Conservation (phyloP, 2,797 vertebrate genomes). For the Sebastolobus altivelis region DNA sequence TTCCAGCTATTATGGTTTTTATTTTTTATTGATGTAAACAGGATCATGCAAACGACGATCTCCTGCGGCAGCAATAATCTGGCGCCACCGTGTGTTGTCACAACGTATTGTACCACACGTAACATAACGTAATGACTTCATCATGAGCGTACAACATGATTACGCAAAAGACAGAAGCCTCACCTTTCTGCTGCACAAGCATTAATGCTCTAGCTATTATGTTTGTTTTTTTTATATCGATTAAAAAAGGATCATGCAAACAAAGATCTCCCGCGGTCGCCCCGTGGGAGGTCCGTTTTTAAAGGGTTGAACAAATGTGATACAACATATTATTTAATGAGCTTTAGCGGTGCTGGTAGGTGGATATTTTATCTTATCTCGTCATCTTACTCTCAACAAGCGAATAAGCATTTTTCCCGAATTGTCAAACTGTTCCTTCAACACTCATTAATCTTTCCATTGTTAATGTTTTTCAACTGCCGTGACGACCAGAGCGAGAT, state of each 20-base stretch:
- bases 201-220: background rate
- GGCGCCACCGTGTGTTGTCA: too few relatives aligned
- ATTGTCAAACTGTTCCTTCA: background rate
- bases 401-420: background rate
- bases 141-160: background rate
- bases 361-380: background rate
- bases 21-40: too few relatives aligned
- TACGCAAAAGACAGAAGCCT: background rate
- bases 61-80: too few relatives aligned
- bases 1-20: too few relatives aligned
- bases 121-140: background rate
- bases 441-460: slow-evolving; percentile 15
- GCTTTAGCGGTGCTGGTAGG: background rate
- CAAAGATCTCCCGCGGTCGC: too few relatives aligned
- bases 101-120: background rate
- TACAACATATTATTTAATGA: background rate
- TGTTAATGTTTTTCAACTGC: slow-evolving; percentile 13
- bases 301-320: slow-evolving; percentile 3
- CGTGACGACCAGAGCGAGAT: background rate
- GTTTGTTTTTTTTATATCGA: background rate
- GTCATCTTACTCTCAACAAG: background rate
- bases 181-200: background rate
- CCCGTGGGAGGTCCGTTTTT: background rate
- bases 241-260: background rate
- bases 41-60: too few relatives aligned